Base-by-base conservation (phyloP, 1,140 invertebrate species). In the Anastrepha ludens region DNA sequence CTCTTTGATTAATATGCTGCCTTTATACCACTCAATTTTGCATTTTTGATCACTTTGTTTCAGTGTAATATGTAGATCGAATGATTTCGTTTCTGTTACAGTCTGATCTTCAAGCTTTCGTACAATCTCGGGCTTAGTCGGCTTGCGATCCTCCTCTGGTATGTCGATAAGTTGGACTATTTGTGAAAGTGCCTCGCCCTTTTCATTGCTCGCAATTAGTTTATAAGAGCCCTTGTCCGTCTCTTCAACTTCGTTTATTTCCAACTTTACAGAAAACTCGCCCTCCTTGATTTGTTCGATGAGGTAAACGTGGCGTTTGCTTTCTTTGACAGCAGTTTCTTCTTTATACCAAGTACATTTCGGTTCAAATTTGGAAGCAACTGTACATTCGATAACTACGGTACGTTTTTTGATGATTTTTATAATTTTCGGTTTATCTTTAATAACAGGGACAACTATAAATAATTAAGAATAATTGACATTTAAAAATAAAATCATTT, bases 311-410 rank as follows among this genome's bases (percentile, higher is more conserved):
- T 93, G 93, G 9, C 92, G 90, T 81, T 90, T 89, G 62, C 96
- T 97, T 92, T 98, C 96, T 90, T 94, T 95, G 15, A 98, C 96
- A 20, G 96, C 96, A 88, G 95, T 95, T 11, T 94, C 94, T 94
- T 98, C 97, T 92, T 98, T 98, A 91, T 96, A 98, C 98, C 98
- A 98, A 20, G 96, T 97, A 90, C 97, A 97, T 88, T 97, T 96
- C 8, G 98, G 98, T 91, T 97, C 96, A 90, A 97, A 97, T 93
- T 97, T 97, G 89, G 97, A 98, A 90, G 97, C 95, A 58, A 98
- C 97, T 91, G 96, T 96, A 93, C 97, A 98, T 94, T 98, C 98
- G 90, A 98, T 97, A 88, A 98, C 96, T 86, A 98, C 96, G 87
- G 97, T 98, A 92, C 96, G 97, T 94, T 97, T 98, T 93, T 98